Conservation (phyloP, 2,888 invertebrate species). For the Agrotis exclamationis region DNA sequence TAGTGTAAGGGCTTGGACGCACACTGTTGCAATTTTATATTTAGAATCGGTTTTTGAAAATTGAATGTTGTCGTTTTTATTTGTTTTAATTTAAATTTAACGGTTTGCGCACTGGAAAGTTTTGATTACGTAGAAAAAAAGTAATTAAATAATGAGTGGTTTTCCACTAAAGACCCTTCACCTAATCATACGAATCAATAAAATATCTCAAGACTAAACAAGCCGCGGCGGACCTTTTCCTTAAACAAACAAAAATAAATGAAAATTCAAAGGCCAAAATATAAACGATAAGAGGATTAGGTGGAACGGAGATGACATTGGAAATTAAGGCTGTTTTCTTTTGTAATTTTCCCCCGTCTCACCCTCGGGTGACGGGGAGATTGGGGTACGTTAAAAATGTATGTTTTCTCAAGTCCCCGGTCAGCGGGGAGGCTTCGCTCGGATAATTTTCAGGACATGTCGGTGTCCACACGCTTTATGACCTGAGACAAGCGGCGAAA, state of each 20-base stretch:
- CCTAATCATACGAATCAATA: slow-evolving; percentile 79
- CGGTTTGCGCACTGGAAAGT: not conserved
- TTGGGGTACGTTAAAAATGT: slow-evolving; percentile 88
- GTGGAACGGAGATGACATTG: slow-evolving; percentile 91
- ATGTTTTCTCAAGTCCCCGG: slow-evolving; percentile 82
- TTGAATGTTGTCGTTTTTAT: slow-evolving; percentile 6
- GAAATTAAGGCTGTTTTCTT: slow-evolving; percentile 91
- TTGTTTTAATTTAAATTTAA: slow-evolving; percentile 25
- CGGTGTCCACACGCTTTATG: slow-evolving; percentile 79
- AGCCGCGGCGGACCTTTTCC: slow-evolving; percentile 80
- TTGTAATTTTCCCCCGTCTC: slow-evolving; percentile 90
- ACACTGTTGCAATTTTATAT: slow-evolving; percentile 48
- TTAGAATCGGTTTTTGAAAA: slow-evolving; percentile 52
- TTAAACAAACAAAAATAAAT: slow-evolving; percentile 91
- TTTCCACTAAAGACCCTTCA: slow-evolving; percentile 55
- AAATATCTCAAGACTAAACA: slow-evolving; percentile 73
- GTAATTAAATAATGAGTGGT: slow-evolving; percentile 14
- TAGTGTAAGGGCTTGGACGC: slow-evolving; percentile 37
- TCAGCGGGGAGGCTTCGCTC: slow-evolving; percentile 76
- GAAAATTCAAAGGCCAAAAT: slow-evolving; percentile 90
- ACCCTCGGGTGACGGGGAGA: slow-evolving; percentile 76
- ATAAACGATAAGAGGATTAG: slow-evolving; percentile 91
- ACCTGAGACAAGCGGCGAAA: slow-evolving; percentile 68
- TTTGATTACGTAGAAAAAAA: not conserved
- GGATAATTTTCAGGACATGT: slow-evolving; percentile 82